Base-by-base conservation (phyloP, 2,888 invertebrate genomes). In the Lacanobia oleracea region DNA sequence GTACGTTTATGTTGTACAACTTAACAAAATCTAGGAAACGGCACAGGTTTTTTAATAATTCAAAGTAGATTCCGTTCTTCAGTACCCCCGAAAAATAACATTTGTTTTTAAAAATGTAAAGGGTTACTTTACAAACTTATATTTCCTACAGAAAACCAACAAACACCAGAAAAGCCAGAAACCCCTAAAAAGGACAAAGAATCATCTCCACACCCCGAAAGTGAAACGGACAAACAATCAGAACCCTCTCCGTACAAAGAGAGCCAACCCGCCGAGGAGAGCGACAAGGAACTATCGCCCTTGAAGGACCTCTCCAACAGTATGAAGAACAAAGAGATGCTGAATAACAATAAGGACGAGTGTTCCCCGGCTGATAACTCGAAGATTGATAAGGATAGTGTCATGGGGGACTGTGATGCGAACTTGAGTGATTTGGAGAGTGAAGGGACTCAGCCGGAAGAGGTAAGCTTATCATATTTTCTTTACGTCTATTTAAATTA, bases 381-480 rank as follows among this genome's bases (percentile, higher is more conserved):
- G 4, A 95, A 96, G 79, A 81, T 93, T 4, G 97, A 97, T 69
- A 97, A 97, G 89, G 97, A 97, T 72, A 97, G 97, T 79, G 95
- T 97, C 1, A 96, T 97, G 85, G 97, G 97, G 0, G 98, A 97
- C 68, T 94, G 93, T 8, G 92, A 86, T 56, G 86, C 87, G 0
- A 87, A 90, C n/a, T 96, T 98, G 88, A 98, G 98, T 77, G 98
- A 98, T 88, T 97, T 98, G 89, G 99, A 99, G 90, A 98, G 98
- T 88, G 98, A 98, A 87, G 98, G 98, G 0, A 98, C 98, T 0
- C 98, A 98, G 84, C 98, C 98, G 0, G 98, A 98, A 88, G 98
- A 98, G 96, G 97, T 97, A 85, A 90, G 89, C 48, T 18, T 12
- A 12, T 5, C 43, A 40, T n/a, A 18, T 14, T n/a, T n/a, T 27